Base-by-base conservation (phyloP, 1,140 invertebrate species). In the Triops longicaudatus region DNA sequence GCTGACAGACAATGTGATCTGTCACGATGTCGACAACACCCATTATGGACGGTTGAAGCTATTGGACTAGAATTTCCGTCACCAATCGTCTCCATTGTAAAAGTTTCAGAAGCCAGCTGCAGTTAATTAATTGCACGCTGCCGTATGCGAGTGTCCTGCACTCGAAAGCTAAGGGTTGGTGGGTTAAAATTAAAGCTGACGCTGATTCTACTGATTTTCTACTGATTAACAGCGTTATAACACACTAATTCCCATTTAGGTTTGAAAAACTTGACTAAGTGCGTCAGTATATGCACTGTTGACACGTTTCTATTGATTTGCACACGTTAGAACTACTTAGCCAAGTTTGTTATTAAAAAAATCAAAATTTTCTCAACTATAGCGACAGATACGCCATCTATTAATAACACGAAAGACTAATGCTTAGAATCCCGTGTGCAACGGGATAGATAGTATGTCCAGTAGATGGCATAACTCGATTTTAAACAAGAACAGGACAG, bases 1-100 rank as follows among this genome's bases (percentile, higher is more conserved):
- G 50, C 50, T 63, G 50, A 63, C 50, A 63, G 50, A 63, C 50
- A 63, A 63, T 63, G 50, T 17, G 50, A 63, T 63, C 50, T 63
- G 50, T 63, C 50, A 17, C 50, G 50, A 63, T 63, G 50, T 3
- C 50, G 14, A 22, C 50, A 63, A 17, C 50, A 63, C 1, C 50
- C 50, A 63, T 63, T 63, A 12, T 9, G 14, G 14, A 17, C 22
- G 50, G 14, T 17, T 63, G 22, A 6, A 63, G 50, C 50, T 17
- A 22, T 14, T 63, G 50, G 50, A 63, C 50, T 63, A 63, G 50
- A 63, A 63, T n/a, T 63, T 63, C 17, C 50, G 22, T 63, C 50
- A 10, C 9, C 14, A 22, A n/a, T 63, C 22, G 22, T 63, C 50
- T 63, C 50, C 50, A 63, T 63, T 6, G 17, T 22, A n/a, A 63